A percentile compares a stretch with the other conserved stretches of the same genome.
Conservation (phyloP, 2,888 invertebrate species). For the Polydrusus pterygomalis region DNA sequence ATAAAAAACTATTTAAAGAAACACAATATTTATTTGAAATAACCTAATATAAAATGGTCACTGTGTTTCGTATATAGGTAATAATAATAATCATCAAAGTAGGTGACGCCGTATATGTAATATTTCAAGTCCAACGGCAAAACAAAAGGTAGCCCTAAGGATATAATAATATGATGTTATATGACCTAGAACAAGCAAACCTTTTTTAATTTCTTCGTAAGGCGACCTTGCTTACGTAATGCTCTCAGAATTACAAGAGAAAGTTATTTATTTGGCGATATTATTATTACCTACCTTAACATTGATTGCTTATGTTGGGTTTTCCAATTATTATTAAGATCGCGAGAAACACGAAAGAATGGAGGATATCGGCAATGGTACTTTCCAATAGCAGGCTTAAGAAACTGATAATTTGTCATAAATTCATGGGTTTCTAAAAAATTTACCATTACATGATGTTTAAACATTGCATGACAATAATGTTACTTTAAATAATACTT, state of each 20-base stretch:
- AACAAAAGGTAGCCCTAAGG: conserved; percentile 36
- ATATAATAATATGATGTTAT: conserved; percentile 27
- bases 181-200: conserved; percentile 44
- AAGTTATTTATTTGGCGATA: conserved; percentile 46
- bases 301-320: conserved; percentile 16
- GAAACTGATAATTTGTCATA: no score
- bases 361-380: conserved; percentile 7
- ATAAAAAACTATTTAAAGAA: background rate
- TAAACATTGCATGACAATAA: no score
- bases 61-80: no score
- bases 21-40: background rate
- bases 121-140: background rate
- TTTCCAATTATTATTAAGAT: conserved; percentile 24
- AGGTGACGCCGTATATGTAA: background rate
- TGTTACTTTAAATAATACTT: no score
- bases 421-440: no score
- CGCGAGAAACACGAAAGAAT: conserved; percentile 11
- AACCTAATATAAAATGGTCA: background rate
- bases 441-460: no score
- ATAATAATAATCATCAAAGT: background rate
- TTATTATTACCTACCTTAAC: conserved; percentile 12
- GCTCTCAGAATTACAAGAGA: conserved; percentile 47
- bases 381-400: conserved; percentile 10
- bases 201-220: conserved; percentile 46
- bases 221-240: conserved; percentile 53